phyloP scores from a whole-genome alignment of 1,140 invertebrate genomes.

The Lethocerus indicus region DNA sequence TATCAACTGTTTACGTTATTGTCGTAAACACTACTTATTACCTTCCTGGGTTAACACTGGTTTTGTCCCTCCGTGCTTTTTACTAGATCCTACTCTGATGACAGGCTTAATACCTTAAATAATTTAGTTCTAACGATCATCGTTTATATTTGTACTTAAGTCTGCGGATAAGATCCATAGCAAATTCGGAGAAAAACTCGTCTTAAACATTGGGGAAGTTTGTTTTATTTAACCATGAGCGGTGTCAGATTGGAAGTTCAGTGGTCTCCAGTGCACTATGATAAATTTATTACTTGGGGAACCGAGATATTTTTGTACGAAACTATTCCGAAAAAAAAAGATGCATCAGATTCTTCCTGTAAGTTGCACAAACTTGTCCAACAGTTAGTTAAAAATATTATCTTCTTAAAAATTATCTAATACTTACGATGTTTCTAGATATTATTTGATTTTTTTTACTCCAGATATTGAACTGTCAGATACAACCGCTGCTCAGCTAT shows the following conservation, averaged over 20 bases:
- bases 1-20: too few relatives aligned
- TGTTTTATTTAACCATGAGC: slow-evolving; percentile 27
- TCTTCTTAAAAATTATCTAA: background rate
- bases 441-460: slow-evolving; percentile 19
- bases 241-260: slow-evolving; percentile 47
- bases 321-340: slow-evolving; percentile 34
- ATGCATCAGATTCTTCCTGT: background rate
- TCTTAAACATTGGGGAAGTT: too few relatives aligned
- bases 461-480: slow-evolving; percentile 48
- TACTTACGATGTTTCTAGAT: slow-evolving; percentile 6
- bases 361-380: background rate
- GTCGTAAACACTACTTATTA: too few relatives aligned
- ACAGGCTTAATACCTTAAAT: too few relatives aligned
- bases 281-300: slow-evolving; percentile 75
- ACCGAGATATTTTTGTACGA: slow-evolving; percentile 71
- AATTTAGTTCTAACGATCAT: too few relatives aligned
- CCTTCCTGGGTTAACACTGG: too few relatives aligned
- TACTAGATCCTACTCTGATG: too few relatives aligned
- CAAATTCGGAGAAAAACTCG: too few relatives aligned
- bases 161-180: too few relatives aligned
- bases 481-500: slow-evolving; percentile 40
- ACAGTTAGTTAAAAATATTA: background rate
- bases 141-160: too few relatives aligned
- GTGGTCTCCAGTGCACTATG: slow-evolving; percentile 58
- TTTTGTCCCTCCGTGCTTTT: too few relatives aligned